Percentiles rank a stretch among this genome's conserved stretches.
Evolutionary conservation across 2,888 invertebrate species (phyloP).

Genomic region (Prionchulus punctatus): DNA sequence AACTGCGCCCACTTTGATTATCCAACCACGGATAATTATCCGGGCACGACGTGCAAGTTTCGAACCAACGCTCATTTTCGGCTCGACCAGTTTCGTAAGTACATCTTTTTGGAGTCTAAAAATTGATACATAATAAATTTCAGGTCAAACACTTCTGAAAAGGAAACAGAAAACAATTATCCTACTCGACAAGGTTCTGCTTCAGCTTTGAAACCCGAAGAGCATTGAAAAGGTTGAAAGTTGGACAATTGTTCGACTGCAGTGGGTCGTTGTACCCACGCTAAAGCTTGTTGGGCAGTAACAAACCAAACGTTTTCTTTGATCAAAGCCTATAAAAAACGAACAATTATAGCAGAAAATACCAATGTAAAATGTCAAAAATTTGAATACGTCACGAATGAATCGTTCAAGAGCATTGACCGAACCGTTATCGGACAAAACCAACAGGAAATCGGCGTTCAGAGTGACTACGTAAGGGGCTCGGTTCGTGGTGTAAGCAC

Average conservation of each 20-base stretch:
- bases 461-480: slow-evolving; percentile 73
- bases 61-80: slow-evolving; percentile 19
- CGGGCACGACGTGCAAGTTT: slow-evolving; percentile 26
- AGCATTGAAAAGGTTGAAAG: slow-evolving; percentile 26
- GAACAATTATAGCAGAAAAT: neutral
- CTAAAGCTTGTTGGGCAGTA: too few relatives aligned
- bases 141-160: too few relatives aligned
- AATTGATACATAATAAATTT: too few relatives aligned
- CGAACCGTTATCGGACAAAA: slow-evolving; percentile 30
- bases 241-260: slow-evolving; percentile 15
- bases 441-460: slow-evolving; percentile 49
- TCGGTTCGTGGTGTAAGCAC: slow-evolving; percentile 77
- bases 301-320: too few relatives aligned
- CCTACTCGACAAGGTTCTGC: slow-evolving; percentile 26
- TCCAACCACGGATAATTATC: slow-evolving; percentile 23
- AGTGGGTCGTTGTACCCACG: too few relatives aligned
- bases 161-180: too few relatives aligned
- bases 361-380: neutral
- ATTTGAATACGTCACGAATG: neutral
- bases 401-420: neutral
- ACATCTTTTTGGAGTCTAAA: too few relatives aligned
- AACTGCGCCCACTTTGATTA: too few relatives aligned
- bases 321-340: slow-evolving; percentile 17
- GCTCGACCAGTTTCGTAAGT: neutral
- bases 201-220: slow-evolving; percentile 13